phyloP scores from a whole-genome alignment of 2,888 invertebrate species.

The Metalampra italica region DNA sequence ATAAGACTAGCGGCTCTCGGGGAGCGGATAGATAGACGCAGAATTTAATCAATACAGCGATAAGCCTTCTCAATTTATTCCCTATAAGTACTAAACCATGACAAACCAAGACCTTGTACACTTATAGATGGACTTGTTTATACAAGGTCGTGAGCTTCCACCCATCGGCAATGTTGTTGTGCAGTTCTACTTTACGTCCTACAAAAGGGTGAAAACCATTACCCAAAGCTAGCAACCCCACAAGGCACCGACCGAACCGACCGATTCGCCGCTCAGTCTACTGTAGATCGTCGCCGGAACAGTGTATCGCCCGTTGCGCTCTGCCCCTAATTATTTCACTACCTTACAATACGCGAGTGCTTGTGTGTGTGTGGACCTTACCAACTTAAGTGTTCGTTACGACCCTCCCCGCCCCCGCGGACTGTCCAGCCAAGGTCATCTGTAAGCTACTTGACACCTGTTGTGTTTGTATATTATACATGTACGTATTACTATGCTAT shows the following conservation, averaged over 20 bases:
- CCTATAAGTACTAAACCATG: too few species aligned
- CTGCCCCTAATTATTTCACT: constrained; percentile 31
- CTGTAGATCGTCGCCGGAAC: constrained; percentile 41
- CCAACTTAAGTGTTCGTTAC: constrained; percentile 44
- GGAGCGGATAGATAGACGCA: too few species aligned
- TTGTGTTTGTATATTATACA: constrained; percentile 55
- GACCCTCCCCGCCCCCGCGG: constrained; percentile 32
- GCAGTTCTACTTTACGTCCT: too few species aligned
- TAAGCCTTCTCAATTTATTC: too few species aligned
- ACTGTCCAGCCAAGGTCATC: constrained; percentile 58
- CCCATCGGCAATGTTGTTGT: too few species aligned
- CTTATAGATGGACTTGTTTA: too few species aligned
- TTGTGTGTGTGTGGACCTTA: constrained; percentile 54
- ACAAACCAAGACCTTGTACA: too few species aligned
- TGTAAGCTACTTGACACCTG: constrained; percentile 63
- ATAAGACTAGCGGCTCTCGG: too few species aligned
- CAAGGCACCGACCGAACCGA: constrained; percentile 43
- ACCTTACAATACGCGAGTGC: constrained; percentile 55
- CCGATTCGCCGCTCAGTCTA: constrained; percentile 55
- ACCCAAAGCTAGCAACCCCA: constrained; percentile 49
- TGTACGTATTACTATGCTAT: constrained; percentile 46
- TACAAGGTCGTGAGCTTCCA: too few species aligned
- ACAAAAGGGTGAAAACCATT: constrained; percentile 8
- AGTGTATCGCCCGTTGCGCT: constrained; percentile 25
- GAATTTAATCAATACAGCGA: too few species aligned